Evolutionary conservation across 2,888 invertebrate species (phyloP).

Genomic region (Folsomia candida): DNA sequence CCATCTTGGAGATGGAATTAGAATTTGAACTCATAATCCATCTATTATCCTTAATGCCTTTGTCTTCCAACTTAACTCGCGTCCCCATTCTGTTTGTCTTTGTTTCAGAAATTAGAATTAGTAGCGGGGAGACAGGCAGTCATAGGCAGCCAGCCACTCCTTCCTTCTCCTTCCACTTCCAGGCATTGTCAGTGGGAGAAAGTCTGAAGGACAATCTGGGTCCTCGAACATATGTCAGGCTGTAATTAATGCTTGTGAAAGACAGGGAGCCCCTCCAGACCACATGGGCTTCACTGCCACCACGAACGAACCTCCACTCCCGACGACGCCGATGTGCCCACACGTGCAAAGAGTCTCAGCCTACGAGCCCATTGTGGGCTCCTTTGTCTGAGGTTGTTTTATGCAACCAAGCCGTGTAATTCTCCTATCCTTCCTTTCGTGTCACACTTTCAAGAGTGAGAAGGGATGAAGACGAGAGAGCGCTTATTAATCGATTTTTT

Average conservation of each 20-base stretch:
- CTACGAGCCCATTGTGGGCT: not conserved
- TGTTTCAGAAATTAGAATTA: conserved; percentile 4
- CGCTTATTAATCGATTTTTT: conserved; percentile 51
- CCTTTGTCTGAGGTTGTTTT: not conserved
- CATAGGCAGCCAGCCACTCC: not conserved
- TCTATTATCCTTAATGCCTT: not conserved
- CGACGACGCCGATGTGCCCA: not conserved
- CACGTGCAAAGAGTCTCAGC: not conserved
- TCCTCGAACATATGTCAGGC: conserved; percentile 35
- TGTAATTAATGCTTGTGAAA: conserved; percentile 39
- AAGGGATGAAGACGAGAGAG: conserved; percentile 41
- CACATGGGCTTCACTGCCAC: conserved; percentile 29
- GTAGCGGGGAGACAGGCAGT: not conserved
- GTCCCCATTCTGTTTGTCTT: not conserved
- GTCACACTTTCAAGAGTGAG: conserved; percentile 5
- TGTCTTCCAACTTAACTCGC: not conserved
- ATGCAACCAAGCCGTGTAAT: not conserved
- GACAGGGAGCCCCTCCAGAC: conserved; percentile 28
- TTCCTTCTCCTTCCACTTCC: not conserved
- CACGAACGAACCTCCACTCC: not conserved
- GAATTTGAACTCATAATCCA: not conserved
- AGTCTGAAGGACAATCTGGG: conserved; percentile 18
- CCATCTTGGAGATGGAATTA: no score
- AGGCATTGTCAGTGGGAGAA: not conserved
- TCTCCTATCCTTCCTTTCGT: not conserved